Base-by-base conservation (phyloP, 2,113 vertebrate species). In the Saguinus midas region DNA sequence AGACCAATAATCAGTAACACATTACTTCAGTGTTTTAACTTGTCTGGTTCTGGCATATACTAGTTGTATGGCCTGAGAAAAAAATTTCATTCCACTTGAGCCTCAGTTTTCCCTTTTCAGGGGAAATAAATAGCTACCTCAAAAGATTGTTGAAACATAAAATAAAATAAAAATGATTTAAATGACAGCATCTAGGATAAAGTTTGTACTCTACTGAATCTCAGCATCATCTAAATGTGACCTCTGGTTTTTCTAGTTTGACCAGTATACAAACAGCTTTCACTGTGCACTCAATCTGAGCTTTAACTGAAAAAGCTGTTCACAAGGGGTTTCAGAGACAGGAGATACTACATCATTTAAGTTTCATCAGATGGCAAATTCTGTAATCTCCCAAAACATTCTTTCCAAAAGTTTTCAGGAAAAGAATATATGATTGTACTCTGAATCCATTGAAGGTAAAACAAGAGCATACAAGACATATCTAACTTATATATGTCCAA, bases 101-200 rank as follows among this genome's bases (percentile, higher is more conserved):
- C 55, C 64, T 94, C 58, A 27, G 16, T 84, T 96, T 94, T 25
- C 40, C 93, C 29, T 96, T 91, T 93, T 80, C 68, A 82, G 37
- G 25, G 20, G 35, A 73, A 86, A 83, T 94, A 48, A 86, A 83
- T 90, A 40, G 80, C 32, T 92, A 84, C 57, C 86, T 95, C 72
- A 83, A 96, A 91, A 45, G 58, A 94, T 21, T n/a, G 18, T 4
- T 75, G 20, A 95, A 92, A 82, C 11, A 75, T 57, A 12, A 57
- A 61, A 64, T 64, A 29, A 37, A 73, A 68, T 50, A 43, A 66
- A 37, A 52, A 83, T 23, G 9, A 37, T 64, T 12, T 16, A 93
- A 73, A 68, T 2, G 50, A 86, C 29, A 93, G 50, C 3, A 96
- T 32, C 37, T 58, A 75, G 12, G n/a, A 64, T 45, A 86, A 95